phyloP scores from a whole-genome alignment of 2,113 vertebrate genomes.

The Sus scrofa region T2T-Sscrofa CM000824.6:185604001-185604500 shows the following conservation, averaged over 20 bases:
- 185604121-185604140: neutral
- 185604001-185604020: neutral
- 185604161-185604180: neutral
- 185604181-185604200: neutral
- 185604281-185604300: neutral
- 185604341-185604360: neutral
- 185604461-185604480: neutral
- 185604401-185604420: neutral
- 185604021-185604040: neutral
- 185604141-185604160: neutral
- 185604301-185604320: neutral
- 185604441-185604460: neutral
- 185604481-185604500: neutral
- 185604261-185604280: neutral
- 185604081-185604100: neutral
- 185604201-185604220: neutral
- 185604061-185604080: neutral
- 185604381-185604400: neutral
- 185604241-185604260: neutral
- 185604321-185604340: neutral
- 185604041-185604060: constrained; percentile 14
- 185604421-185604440: neutral
- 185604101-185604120: neutral
- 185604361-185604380: neutral
- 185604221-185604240: neutral